A percentile compares a stretch with the other conserved stretches of the same genome.
phyloP scores from a whole-genome alignment of 2,888 invertebrate species.

The Abscondita cerata region DNA sequence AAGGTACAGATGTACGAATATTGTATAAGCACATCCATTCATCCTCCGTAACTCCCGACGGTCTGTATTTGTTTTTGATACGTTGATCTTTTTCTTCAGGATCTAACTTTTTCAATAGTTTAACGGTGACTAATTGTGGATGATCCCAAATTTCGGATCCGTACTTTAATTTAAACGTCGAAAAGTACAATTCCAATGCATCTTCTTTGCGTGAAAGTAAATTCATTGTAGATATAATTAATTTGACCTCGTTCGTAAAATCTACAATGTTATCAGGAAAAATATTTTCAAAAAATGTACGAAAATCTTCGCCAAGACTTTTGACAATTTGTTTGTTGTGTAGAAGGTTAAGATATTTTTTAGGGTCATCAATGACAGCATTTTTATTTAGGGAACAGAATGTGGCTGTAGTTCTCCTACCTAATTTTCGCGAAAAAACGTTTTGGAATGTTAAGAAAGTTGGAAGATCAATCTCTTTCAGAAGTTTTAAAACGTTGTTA shows the following conservation, averaged over 20 bases:
- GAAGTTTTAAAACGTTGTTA: constrained; percentile 10
- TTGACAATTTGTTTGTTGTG: constrained; percentile 11
- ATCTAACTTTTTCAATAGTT: constrained; percentile 16
- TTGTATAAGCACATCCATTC: neutral
- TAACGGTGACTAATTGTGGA: neutral
- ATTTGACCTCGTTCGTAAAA: neutral
- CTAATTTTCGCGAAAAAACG: constrained; percentile 7
- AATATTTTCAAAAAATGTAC: constrained; percentile 12
- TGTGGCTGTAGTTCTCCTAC: constrained; percentile 22
- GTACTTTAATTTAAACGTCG: constrained; percentile 11
- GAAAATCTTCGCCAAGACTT: constrained; percentile 10
- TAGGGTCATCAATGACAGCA: neutral
- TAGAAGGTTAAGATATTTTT: neutral
- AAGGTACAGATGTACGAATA: constrained; percentile 20
- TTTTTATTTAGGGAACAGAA: constrained; percentile 18
- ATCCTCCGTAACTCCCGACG: neutral
- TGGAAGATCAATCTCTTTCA: constrained; percentile 2
- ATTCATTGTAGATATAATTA: neutral
- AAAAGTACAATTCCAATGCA: constrained; percentile 6
- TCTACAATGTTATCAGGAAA: constrained; percentile 15
- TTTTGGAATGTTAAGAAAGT: constrained; percentile 27
- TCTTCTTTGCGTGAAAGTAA: neutral
- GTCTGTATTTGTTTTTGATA: neutral
- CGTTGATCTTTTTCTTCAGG: neutral
- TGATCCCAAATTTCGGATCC: constrained; percentile 17